A percentile compares a stretch with the other conserved stretches of the same genome.
These are phyloP conservation scores for Drosophila vallismaia DNA, from an alignment of 2,888 invertebrate species.

Conservation along the genomic window DNA sequence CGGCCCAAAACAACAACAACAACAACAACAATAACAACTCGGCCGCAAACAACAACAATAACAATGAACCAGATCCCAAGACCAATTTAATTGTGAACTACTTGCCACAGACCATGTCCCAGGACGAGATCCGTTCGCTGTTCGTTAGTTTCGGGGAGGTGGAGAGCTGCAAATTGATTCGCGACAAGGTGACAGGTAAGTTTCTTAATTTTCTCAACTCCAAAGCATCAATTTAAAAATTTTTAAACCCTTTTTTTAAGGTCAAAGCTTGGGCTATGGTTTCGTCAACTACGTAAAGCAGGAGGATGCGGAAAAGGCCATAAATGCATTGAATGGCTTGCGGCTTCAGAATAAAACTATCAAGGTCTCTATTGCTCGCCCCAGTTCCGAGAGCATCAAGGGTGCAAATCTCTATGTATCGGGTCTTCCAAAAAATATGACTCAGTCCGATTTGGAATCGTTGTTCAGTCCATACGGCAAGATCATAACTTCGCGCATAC, in stretches of 20 bases:
- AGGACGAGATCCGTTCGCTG: constrained; percentile 96
- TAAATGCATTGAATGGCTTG: constrained; percentile 98
- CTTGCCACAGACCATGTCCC: constrained; percentile 96
- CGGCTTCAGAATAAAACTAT: constrained; percentile 99
- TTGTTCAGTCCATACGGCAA: constrained; percentile 92
- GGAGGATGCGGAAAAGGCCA: constrained; percentile 99
- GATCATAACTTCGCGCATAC: constrained; percentile 93
- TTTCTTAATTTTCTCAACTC: neutral
- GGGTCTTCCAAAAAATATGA: constrained; percentile 95
- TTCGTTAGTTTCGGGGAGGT: constrained; percentile 98
- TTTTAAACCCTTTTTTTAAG: constrained; percentile 81
- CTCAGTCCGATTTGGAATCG: constrained; percentile 92
- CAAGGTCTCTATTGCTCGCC: constrained; percentile 95
- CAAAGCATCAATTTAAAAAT: neutral
- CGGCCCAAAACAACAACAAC: constrained; percentile 60
- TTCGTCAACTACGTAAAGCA: constrained; percentile 99
- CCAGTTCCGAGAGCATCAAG: constrained; percentile 96
- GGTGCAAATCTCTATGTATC: constrained; percentile 97
- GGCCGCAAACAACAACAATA: constrained; percentile 70
- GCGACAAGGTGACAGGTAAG: constrained; percentile 97
- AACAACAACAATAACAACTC: constrained; percentile 57
- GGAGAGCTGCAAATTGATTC: constrained; percentile 98
- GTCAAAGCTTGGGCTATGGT: constrained; percentile 99
- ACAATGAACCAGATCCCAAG: constrained; percentile 89
- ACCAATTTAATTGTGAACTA: constrained; percentile 98